Evolutionary conservation across 37 sponge, comb jelly and placozoan genomes (phyloP), one percentile per base, ranked within the genome.

Genomic region (Haliclona indistincta): DNA sequence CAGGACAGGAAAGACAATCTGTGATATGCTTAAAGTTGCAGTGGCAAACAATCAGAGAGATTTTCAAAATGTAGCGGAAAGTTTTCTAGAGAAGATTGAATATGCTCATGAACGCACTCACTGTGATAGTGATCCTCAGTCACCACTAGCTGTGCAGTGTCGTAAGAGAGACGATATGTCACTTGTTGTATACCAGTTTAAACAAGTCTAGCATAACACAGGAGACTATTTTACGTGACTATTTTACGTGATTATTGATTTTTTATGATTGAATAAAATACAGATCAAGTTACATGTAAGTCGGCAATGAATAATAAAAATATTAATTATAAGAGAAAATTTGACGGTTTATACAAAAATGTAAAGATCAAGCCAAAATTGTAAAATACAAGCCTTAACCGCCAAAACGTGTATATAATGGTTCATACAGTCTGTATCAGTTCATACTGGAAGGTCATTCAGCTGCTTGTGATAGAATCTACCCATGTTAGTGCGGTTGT

Each of bases 131-230:
- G 79, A 78, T 41, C 23, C 19, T 1, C 35, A 69, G 5, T 80
- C 83, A 33, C 56, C 73, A 17, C 11, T 63, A 20, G 86, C 88
- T 28, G 69, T 79, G 1, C 43, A 63, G 4, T 91, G 89, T 49
- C 47, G 87, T 7, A 91, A 95, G 67, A 73, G 86, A 23, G 95
- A 95, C 44, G 95, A 95, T 70, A 87, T 91, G 89, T 91, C 93
- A 19, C 47, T 91, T 2, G 11, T 95, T 20, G 69, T 95, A 10
- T 70, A 76, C 43, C 61, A 61, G 49, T 91, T 82, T 71, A 19
- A 20, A 69, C 26, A 20, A 11, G 28, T 7, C n/a, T 8, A 58
- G 7, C 60, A n/a, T n/a, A n/a, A n/a, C n/a, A n/a, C n/a, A n/a
- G n/a, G n/a, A n/a, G n/a, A n/a, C n/a, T n/a, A n/a, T n/a, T n/a